Percentiles rank a stretch among this genome's conserved stretches.
Evolutionary conservation across 1,140 invertebrate species (phyloP).

Genomic region (Musca domestica): DNA sequence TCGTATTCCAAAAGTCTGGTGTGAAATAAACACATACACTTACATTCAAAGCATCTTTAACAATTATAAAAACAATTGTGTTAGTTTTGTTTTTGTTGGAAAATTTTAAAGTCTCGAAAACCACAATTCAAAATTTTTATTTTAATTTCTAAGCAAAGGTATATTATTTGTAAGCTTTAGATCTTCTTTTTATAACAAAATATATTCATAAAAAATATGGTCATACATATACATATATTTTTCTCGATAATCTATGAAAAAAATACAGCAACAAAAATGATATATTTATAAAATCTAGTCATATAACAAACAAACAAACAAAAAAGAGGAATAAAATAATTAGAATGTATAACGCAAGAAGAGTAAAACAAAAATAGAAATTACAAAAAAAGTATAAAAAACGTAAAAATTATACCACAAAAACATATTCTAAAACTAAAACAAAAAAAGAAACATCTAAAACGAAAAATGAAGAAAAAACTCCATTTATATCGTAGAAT

Average conservation of each 20-base stretch:
- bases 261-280: conserved; percentile 3
- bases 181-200: conserved; percentile 1
- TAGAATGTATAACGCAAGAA: conserved; percentile 7
- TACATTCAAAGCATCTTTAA: too few species aligned
- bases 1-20: too few species aligned
- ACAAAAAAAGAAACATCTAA: not conserved
- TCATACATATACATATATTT: conserved; percentile 6
- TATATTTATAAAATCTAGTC: conserved; percentile 23
- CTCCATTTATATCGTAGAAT: conserved; percentile 12
- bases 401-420: conserved; percentile 1
- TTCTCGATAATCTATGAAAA: conserved; percentile 12
- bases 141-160: conserved; percentile 4
- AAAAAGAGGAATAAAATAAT: conserved; percentile 8
- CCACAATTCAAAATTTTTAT: not conserved
- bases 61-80: too few species aligned
- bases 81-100: conserved; percentile 9
- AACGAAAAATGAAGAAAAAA: not conserved
- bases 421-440: conserved; percentile 15
- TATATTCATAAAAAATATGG: conserved; percentile 12
- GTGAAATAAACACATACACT: too few species aligned
- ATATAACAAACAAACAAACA: conserved; percentile 13
- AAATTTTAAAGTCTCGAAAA: not conserved
- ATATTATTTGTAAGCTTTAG: conserved; percentile 11
- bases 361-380: conserved; percentile 8
- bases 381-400: conserved; percentile 10